A percentile compares a stretch with the other conserved stretches of the same genome.
Conservation (phyloP, 2,797 vertebrate genomes). For the Sebastes hubbsi region DNA sequence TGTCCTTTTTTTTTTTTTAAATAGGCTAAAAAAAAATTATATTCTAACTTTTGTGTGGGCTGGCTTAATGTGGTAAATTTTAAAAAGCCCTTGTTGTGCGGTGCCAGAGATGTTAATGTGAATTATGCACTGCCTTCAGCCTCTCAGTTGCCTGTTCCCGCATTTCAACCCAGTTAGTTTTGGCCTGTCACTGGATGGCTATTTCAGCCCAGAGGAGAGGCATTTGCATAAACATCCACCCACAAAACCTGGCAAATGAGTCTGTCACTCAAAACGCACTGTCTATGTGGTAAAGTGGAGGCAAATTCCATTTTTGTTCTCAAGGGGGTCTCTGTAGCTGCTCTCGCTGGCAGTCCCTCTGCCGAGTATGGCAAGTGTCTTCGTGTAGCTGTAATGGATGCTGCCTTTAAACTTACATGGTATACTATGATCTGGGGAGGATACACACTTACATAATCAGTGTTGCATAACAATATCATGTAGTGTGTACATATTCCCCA, state of each 20-base stretch:
- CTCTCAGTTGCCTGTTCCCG: constrained; percentile 59
- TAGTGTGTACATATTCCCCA: background rate
- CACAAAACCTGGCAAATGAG: constrained; percentile 83
- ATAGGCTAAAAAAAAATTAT: constrained; percentile 8
- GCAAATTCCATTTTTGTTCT: constrained; percentile 65
- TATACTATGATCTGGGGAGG: constrained; percentile 36
- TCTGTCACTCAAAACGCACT: constrained; percentile 80
- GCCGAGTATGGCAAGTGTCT: constrained; percentile 50
- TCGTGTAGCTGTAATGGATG: constrained; percentile 57
- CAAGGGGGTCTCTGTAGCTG: constrained; percentile 50
- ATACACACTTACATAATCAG: constrained; percentile 14
- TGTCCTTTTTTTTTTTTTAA: background rate
- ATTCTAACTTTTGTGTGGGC: constrained; percentile 54
- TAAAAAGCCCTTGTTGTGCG: constrained; percentile 42
- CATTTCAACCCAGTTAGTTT: constrained; percentile 75
- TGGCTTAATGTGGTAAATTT: constrained; percentile 33
- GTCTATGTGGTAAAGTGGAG: constrained; percentile 75
- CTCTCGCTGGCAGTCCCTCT: constrained; percentile 53
- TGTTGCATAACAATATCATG: background rate
- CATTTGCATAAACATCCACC: constrained; percentile 85
- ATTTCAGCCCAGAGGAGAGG: constrained; percentile 77
- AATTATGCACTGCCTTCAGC: constrained; percentile 66
- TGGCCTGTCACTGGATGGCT: constrained; percentile 76
- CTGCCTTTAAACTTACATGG: constrained; percentile 51
- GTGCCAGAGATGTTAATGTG: constrained; percentile 62